Percentiles rank a stretch among this genome's conserved stretches.
phyloP scores from a whole-genome alignment of 1,140 invertebrate genomes.

The Drosophila malerkotliana region DNA sequence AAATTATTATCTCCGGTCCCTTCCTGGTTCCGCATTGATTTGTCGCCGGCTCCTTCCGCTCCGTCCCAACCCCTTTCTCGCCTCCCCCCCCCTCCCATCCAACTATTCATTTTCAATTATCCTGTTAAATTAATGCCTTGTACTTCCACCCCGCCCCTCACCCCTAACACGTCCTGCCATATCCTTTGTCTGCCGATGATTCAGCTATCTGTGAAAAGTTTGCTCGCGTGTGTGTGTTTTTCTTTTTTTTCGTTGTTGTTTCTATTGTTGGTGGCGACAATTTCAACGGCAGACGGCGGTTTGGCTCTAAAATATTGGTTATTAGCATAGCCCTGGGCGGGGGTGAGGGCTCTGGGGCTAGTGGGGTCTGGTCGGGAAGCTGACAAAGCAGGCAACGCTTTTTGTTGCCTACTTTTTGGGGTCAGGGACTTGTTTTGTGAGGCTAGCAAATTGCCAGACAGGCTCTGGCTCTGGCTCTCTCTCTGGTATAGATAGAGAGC shows the following conservation, averaged over 20 bases:
- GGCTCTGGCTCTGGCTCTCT: constrained; percentile 8
- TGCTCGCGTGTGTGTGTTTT: constrained; percentile 2
- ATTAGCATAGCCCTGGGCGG: constrained; percentile 61
- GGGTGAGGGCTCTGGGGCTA: background rate
- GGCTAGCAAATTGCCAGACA: constrained; percentile 45
- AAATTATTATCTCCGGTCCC: constrained; percentile 49
- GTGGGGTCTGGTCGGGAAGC: constrained; percentile 20
- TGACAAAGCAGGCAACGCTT: constrained; percentile 71
- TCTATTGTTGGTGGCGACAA: constrained; percentile 61
- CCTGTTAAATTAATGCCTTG: constrained; percentile 61
- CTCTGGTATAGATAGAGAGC: constrained; percentile 33
- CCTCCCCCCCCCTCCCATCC: constrained; percentile 20
- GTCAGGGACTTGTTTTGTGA: constrained; percentile 81
- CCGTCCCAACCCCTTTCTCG: constrained; percentile 9
- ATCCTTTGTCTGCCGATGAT: constrained; percentile 47
- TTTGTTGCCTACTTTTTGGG: constrained; percentile 79
- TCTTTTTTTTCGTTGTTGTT: constrained; percentile 4
- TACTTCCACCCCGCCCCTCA: constrained; percentile 15
- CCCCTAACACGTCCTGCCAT: background rate
- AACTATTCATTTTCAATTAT: constrained; percentile 63
- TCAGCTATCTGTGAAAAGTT: constrained; percentile 45
- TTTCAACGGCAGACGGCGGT: constrained; percentile 57
- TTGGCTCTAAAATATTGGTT: constrained; percentile 76
- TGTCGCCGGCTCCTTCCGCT: constrained; percentile 26
- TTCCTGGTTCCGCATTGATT: constrained; percentile 52